Conservation (phyloP, 2,797 vertebrate genomes). For the Glyptemys insculpta region DNA sequence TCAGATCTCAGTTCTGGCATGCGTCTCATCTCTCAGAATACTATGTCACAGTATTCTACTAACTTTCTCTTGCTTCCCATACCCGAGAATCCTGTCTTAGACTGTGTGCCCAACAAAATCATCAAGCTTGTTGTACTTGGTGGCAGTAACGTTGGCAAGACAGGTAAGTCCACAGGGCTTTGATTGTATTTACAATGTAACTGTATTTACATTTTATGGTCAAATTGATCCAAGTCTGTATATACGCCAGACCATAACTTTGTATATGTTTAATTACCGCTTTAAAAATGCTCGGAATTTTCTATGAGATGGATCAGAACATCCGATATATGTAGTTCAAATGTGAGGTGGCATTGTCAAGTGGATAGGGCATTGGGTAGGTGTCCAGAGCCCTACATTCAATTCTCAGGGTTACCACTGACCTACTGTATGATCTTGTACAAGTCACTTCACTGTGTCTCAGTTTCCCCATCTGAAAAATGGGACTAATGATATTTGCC, state of each 20-base stretch:
- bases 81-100: conserved; percentile 89
- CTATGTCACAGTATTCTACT: conserved; percentile 90
- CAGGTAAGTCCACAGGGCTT: conserved; percentile 80
- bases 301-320: background rate
- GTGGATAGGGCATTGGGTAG: background rate
- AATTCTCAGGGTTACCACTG: accelerated
- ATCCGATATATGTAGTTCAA: background rate
- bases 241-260: background rate
- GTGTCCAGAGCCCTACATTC: background rate
- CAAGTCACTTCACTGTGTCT: background rate
- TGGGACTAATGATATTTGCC: background rate
- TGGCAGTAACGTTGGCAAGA: conserved; percentile 92
- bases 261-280: accelerated
- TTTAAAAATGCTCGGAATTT: background rate
- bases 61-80: conserved; percentile 94
- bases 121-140: conserved; percentile 94
- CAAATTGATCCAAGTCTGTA: accelerated
- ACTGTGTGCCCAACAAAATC: conserved; percentile 90
- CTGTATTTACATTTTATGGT: background rate
- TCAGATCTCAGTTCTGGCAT: conserved; percentile 40
- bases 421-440: background rate
- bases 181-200: accelerated
- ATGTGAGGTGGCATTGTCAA: accelerated
- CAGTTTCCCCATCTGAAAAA: background rate
- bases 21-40: conserved; percentile 76